A percentile compares a stretch with the other conserved stretches of the same genome.
These are phyloP conservation scores for Marmota flaviventris DNA, from an alignment of 2,113 vertebrate genomes.

Conservation along the genomic window DNA sequence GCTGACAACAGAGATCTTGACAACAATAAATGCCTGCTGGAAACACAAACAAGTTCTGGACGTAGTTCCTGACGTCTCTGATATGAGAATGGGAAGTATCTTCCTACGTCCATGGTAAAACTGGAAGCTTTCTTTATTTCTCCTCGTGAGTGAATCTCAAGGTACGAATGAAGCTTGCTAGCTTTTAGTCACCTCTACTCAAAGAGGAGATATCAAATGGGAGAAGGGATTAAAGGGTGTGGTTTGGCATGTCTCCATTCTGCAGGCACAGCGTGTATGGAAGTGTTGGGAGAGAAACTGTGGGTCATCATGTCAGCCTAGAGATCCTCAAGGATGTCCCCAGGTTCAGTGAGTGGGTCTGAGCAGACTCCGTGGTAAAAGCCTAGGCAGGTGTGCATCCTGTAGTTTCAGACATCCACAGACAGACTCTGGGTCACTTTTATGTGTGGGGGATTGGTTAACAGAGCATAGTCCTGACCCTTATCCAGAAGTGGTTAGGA, in stretches of 20 bases:
- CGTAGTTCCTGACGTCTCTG: background rate
- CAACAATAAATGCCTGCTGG: background rate
- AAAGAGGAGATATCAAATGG: background rate
- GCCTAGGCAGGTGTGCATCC: background rate
- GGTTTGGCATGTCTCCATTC: background rate
- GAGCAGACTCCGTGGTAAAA: background rate
- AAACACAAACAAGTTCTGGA: background rate
- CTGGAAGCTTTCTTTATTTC: background rate
- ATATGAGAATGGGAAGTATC: background rate
- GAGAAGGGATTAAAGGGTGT: background rate
- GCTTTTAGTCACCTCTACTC: background rate
- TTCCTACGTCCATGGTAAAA: background rate
- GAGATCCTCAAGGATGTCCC: background rate
- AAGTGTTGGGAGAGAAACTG: background rate
- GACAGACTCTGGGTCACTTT: background rate
- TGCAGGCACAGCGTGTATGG: background rate
- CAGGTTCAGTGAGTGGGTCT: background rate
- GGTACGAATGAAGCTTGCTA: background rate
- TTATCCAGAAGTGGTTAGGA: background rate
- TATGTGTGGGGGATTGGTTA: background rate
- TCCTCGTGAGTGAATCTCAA: background rate
- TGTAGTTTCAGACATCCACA: background rate
- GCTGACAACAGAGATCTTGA: background rate
- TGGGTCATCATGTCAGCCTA: background rate
- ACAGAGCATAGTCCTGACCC: background rate